Conservation (phyloP, 2,797 vertebrate species). For the Tragopan temminckii region DNA sequence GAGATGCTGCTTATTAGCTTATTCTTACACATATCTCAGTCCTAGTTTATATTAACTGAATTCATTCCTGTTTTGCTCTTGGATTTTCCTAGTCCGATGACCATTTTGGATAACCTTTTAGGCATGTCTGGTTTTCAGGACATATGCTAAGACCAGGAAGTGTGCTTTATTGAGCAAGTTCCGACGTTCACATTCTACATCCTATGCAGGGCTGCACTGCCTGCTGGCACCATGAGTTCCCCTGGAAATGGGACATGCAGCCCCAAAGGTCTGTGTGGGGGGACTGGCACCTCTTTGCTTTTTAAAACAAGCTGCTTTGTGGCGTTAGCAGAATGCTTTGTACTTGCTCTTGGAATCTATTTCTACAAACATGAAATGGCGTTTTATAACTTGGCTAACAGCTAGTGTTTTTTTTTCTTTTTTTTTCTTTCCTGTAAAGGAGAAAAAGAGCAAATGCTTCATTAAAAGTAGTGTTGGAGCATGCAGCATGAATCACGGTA, state of each 20-base stretch:
- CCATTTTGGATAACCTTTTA: not conserved
- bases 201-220: conserved; percentile 26
- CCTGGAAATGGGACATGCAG: conserved; percentile 34
- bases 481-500: not conserved
- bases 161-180: not conserved
- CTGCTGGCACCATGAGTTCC: not conserved
- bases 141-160: not conserved
- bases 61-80: not conserved
- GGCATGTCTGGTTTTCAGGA: not conserved
- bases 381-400: conserved; percentile 24
- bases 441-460: conserved; percentile 4
- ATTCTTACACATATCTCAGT: not conserved
- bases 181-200: conserved; percentile 36
- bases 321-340: not conserved
- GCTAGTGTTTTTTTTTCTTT: not conserved
- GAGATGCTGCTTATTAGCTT: not conserved
- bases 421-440: not conserved
- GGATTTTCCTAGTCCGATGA: not conserved
- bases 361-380: conserved; percentile 2
- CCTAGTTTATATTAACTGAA: not conserved
- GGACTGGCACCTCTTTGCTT: conserved; percentile 26
- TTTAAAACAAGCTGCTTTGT: not conserved
- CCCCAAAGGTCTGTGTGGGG: conserved; percentile 29
- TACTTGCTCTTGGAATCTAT: not conserved
- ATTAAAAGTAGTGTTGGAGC: not conserved